Evolutionary conservation across 2,888 invertebrate genomes (phyloP), one percentile per base, ranked within the genome.

Genomic region (Anorthoa munda): DNA sequence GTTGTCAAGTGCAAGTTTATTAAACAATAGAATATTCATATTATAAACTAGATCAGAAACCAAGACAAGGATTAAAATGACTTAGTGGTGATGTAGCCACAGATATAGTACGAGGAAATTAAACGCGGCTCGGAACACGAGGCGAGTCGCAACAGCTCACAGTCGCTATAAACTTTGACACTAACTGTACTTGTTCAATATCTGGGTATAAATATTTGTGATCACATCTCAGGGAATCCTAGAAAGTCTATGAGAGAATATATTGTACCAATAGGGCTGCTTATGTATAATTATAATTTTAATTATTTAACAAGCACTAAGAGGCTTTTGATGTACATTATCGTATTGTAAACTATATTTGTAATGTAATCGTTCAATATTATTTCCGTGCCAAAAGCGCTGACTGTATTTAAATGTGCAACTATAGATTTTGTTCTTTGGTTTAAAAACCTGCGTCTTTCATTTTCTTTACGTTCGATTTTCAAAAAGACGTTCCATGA

Each of bases 311-410:
- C 65, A 70, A 78, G 81, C 74, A 65, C 60, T 82, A 80, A 51
- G 84, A 85, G 70, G 88, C 88, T 88, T 88, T 87, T 60, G 79
- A 77, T 87, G 85, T 88, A 84, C 60, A 79, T 79, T 85, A 73
- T 74, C 76, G 66, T 80, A 67, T 80, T 64, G 70, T 61, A 73
- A 73, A 72, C 15, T 73, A 68, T 81, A 75, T 76, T 31, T 74
- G 31, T 70, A 70, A 75, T 75, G 70, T 73, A 79, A 85, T 83
- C 72, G 65, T 85, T 83, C 75, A 81, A 81, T 82, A 86, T 87
- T 84, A 75, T 89, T 87, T 90, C 83, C 58, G 92, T 92, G 91
- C 92, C 90, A 92, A 91, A 88, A 83, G 85, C 83, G 85, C 87
- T 67, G 86, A 86, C 79, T 89, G 84, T 84, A 77, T 75, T 77